A percentile compares a stretch with the other conserved stretches of the same genome.
These are phyloP conservation scores for Blera fallax DNA, from an alignment of 2,888 invertebrate species.

Conservation along the genomic window DNA sequence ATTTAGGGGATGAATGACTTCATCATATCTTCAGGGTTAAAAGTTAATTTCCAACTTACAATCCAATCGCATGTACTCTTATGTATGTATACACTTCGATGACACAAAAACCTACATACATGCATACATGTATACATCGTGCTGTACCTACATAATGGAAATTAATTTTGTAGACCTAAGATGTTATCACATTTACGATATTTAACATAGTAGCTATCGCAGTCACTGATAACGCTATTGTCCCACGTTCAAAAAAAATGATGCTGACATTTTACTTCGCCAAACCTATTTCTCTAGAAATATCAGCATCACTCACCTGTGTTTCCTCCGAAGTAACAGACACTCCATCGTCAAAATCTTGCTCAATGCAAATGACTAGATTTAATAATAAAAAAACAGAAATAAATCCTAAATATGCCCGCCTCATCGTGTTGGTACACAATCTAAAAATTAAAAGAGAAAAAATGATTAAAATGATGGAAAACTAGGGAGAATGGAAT, in stretches of 20 bases:
- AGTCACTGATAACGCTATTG: slow-evolving; percentile 14
- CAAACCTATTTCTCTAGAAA: too few species aligned
- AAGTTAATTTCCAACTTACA: background rate
- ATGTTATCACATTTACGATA: slow-evolving; percentile 26
- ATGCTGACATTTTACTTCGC: background rate
- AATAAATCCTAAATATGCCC: slow-evolving; percentile 58
- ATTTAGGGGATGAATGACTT: background rate
- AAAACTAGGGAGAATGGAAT: background rate
- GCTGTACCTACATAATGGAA: too few species aligned
- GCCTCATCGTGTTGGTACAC: slow-evolving; percentile 41
- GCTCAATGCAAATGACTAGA: slow-evolving; percentile 44
- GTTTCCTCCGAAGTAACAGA: slow-evolving; percentile 57
- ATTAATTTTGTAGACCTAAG: background rate
- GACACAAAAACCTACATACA: too few species aligned
- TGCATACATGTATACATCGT: too few species aligned
- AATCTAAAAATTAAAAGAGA: slow-evolving; percentile 34
- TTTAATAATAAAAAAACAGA: slow-evolving; percentile 53
- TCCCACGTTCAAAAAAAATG: background rate
- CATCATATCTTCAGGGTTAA: background rate
- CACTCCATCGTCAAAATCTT: slow-evolving; percentile 60
- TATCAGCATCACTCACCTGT: slow-evolving; percentile 29
- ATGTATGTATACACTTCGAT: background rate
- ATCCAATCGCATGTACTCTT: background rate
- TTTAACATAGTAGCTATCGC: background rate
- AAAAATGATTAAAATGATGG: slow-evolving; percentile 2